These are phyloP conservation scores for Anas acuta DNA, from an alignment of 2,797 vertebrate genomes.

Conservation along the genomic window DNA sequence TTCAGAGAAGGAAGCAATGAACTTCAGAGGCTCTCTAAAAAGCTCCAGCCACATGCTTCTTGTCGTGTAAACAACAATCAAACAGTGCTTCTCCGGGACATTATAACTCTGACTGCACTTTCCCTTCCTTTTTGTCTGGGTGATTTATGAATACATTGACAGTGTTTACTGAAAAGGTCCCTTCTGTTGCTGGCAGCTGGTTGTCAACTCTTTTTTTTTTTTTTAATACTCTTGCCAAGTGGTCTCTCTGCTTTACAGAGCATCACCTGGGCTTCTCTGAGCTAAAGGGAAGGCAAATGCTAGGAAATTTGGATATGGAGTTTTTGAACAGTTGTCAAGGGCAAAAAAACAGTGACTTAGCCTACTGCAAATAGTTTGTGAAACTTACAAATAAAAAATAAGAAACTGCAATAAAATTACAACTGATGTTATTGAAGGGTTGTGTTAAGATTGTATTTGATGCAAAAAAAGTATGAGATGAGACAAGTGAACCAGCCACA, in stretches of 20 bases:
- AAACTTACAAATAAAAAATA: background rate
- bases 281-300: background rate
- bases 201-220: background rate
- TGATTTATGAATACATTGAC: background rate
- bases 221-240: background rate
- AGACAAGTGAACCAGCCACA: background rate
- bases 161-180: conserved; percentile 9
- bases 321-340: background rate
- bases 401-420: background rate
- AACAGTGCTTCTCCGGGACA: background rate
- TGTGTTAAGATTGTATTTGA: background rate
- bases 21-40: background rate
- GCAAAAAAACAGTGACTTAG: background rate
- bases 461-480: background rate
- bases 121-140: background rate
- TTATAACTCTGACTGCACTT: background rate
- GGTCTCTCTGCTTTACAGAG: conserved; percentile 3
- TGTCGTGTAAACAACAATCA: background rate
- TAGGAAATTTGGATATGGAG: background rate
- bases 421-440: background rate
- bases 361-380: background rate
- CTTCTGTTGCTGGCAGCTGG: conserved; percentile 31
- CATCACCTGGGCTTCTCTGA: conserved; percentile 9
- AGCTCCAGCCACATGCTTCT: background rate
- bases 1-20: background rate